Base-by-base conservation (phyloP, 1,140 invertebrate species). In the Lasaia peninsularis region DNA sequence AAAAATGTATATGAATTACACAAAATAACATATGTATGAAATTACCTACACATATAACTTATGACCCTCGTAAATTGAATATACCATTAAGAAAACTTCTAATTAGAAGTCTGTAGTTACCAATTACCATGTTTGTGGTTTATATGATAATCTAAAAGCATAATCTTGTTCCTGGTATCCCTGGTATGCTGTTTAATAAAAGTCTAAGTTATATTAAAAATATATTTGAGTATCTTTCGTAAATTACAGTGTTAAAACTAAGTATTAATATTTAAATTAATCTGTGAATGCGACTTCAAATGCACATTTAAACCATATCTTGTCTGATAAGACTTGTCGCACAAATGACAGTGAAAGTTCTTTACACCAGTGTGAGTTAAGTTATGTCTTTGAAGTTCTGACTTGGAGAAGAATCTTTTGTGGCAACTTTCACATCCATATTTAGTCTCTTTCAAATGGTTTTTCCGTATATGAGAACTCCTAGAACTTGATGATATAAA, bases 371-470 rank as follows among this genome's bases (percentile, higher is more conserved):
- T 86, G 56, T 90, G 88, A 6, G 80, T 88, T 18, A 88, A 57
- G 9, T 75, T 82, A 69, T 90, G 87, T 34, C 84, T 74, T 37
- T 88, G 78, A 28, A 90, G 56, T 54, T 88, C 84, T 1, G 80
- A 86, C 52, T 86, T 82, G 10, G 82, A 86, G 50, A 88, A 89
- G 56, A 89, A 90, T 31, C 75, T 69, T 54, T 89, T 90, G 0
- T 73, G 77, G 49, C 89, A 90, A 58, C 63, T 84, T 40, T 85
- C 80, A 67, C 89, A 90, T 11, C 70, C 57, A 60, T 86, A 83
- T 60, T 89, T 90, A 50, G 87, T 88, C 61, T 90, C 88, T 64
- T 89, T 88, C 11, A 86, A 73, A 69, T 90, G 89, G 62, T 84
- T 81, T 57, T 87, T 88, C 12, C 88, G 67, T 35, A 89, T 79